Conservation (phyloP, 1,140 invertebrate genomes). For the Lepidostoma basale region DNA sequence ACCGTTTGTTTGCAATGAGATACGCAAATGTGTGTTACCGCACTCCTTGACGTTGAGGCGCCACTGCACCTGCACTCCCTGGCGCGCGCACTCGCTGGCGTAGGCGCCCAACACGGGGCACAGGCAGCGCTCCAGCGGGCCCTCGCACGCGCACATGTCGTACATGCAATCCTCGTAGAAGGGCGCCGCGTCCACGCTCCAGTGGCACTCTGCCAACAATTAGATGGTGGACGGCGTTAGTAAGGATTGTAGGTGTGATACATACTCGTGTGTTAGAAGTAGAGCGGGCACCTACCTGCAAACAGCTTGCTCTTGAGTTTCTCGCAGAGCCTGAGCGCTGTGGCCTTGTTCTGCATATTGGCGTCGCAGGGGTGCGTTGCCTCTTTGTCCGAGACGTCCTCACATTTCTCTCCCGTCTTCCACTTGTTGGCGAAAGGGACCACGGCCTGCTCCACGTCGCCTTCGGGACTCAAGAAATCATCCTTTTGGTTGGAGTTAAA, state of each 20-base stretch:
- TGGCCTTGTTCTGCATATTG: conserved; percentile 71
- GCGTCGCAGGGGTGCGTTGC: conserved; percentile 71
- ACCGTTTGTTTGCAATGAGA: no score
- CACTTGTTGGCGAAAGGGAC: conserved; percentile 86
- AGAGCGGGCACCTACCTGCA: conserved; percentile 63
- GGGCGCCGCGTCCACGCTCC: conserved; percentile 76
- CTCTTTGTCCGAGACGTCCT: conserved; percentile 61
- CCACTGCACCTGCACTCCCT: conserved; percentile 77
- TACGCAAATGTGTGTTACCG: no score
- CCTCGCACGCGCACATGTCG: conserved; percentile 84
- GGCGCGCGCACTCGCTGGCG: conserved; percentile 75
- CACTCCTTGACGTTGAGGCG: conserved; percentile 78
- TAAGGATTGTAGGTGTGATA: neutral
- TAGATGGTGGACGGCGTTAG: no score
- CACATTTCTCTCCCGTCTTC: conserved; percentile 79
- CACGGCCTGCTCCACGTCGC: conserved; percentile 77
- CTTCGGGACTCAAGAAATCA: conserved; percentile 86
- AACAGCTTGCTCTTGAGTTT: conserved; percentile 74
- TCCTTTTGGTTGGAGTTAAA: conserved; percentile 87
- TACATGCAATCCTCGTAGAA: conserved; percentile 84
- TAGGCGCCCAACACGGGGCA: conserved; percentile 83
- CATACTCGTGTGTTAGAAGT: neutral
- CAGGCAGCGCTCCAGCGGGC: conserved; percentile 69
- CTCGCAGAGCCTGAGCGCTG: conserved; percentile 73
- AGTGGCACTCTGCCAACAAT: conserved; percentile 81